Base-by-base conservation (phyloP, 2,797 vertebrate species). In the Oceanodroma leucorhoa region DNA sequence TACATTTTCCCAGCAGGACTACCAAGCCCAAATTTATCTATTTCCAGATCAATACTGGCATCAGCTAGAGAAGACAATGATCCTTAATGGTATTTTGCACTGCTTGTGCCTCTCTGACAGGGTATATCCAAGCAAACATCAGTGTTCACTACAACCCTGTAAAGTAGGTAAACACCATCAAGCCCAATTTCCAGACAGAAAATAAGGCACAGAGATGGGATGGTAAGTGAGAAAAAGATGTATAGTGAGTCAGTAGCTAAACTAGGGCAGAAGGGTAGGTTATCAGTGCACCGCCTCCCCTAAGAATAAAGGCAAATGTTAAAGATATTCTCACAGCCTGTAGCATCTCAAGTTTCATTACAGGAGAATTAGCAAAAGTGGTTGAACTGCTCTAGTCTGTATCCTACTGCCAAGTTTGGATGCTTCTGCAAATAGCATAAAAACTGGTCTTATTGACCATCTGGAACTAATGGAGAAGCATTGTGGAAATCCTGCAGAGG, bases 381-480 rank as follows among this genome's bases (percentile, higher is more conserved):
- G 9, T 12, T 85, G 45, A 89, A 64, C 48, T 78, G 11, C 48
- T 89, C 13, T 53, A 61, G 57, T 62, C 27, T 53, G 21, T 78
- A 22, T 81, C 21, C 40, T 71, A 22, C 23, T 83, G 72, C 62
- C 61, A 94, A 67, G 24, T 93, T 91, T 51, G 27, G 58, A 86
- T 86, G 40, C 38, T 86, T 87, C 79, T 75, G 30, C 54, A 94
- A 83, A 81, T 41, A 83, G 36, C 71, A 48, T 66, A 81, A 91
- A 93, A 82, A 41, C 8, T 30, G 24, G 10, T 86, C 54, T 40
- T 91, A 61, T 32, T 65, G 58, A 72, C 64, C 79, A 91, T 64
- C 72, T 94, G 79, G 78, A 95, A 87, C 57, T 91, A 87, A 94
- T 69, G 62, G 36, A 91, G 43, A 91, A 90, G 45, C 19, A 76